Evolutionary conservation across 2,797 vertebrate genomes (phyloP), one percentile per base, ranked within the genome.

Genomic region (Pipistrellus nathusii): DNA sequence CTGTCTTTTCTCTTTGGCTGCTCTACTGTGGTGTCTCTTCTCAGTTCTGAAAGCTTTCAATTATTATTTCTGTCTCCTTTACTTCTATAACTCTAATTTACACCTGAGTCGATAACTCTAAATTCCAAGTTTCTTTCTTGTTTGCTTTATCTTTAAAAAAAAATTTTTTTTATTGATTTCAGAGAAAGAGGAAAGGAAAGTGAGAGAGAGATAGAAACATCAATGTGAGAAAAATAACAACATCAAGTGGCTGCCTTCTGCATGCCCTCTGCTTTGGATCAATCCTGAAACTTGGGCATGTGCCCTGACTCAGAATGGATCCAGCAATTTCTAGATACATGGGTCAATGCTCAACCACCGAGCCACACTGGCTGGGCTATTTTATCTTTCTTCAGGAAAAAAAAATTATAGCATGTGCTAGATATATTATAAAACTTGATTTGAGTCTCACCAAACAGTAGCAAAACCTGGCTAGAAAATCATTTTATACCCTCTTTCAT

Each of bases 61-160:
- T 21, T n/a, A 55, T 85, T 89, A 59, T 44, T 25, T 92, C 64
- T 51, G 71, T 91, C 38, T 53, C 48, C 18, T 85, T 93, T 83
- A 9, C 44, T 86, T 90, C 66, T 69, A 27, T 41, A 86, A 89
- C 76, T 77, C 53, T 71, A 62, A 86, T 68, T 66, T 76, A 72
- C 15, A 71, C 18, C 27, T 93, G 46, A 78, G 5, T 86, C 46
- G 3, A 30, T 82, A 68, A 69, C 30, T 84, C 23, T 73, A 66
- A 93, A 72, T 73, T 92, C 38, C 64, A 94, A 94, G 48, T 84
- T 93, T 66, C 32, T 57, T 86, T 90, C 59, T 41, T 71, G 11
- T 51, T 62, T 93, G 11, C 41, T 66, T 55, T 35, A 66, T 53
- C 13, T 35, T 59, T 78, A 64, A 27, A 1, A 59, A 59, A 59